Evolutionary conservation across 2,113 vertebrate species (phyloP).

Genomic region (Oncorhynchus nerka): DNA sequence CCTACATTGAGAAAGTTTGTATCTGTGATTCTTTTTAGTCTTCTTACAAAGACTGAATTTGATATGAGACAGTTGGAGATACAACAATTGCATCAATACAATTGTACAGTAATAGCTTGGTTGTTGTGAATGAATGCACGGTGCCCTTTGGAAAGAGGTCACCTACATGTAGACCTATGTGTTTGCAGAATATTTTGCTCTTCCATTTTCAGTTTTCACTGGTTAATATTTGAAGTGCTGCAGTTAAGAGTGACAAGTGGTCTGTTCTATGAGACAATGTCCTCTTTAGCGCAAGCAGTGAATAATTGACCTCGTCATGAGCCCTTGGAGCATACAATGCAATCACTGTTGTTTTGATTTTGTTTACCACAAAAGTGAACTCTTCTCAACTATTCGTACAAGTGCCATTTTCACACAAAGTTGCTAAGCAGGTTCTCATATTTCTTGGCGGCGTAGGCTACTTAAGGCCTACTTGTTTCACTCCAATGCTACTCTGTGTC

Average conservation of each 20-base stretch:
- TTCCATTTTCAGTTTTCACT: background rate
- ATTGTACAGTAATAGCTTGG: too few relatives aligned
- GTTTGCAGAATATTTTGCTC: too few relatives aligned
- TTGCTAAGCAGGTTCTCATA: slow-evolving; percentile 51
- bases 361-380: slow-evolving; percentile 35
- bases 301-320: slow-evolving; percentile 71
- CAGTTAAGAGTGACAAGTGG: background rate
- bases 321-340: slow-evolving; percentile 55
- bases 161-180: too few relatives aligned
- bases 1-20: too few relatives aligned
- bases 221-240: background rate
- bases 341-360: slow-evolving; percentile 50
- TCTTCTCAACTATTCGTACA: slow-evolving; percentile 16
- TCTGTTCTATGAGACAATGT: slow-evolving; percentile 51
- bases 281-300: slow-evolving; percentile 54
- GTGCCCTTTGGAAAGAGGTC: too few relatives aligned
- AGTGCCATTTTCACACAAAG: slow-evolving; percentile 19
- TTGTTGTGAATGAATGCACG: too few relatives aligned
- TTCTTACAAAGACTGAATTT: too few relatives aligned
- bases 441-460: background rate
- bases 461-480: slow-evolving; percentile 1
- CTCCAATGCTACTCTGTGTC: background rate
- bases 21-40: too few relatives aligned
- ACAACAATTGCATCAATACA: too few relatives aligned
- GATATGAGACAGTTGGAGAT: too few relatives aligned